These are phyloP conservation scores for Megalurothrips usitatus DNA, from an alignment of 2,888 invertebrate species.

Conservation along the genomic window DNA sequence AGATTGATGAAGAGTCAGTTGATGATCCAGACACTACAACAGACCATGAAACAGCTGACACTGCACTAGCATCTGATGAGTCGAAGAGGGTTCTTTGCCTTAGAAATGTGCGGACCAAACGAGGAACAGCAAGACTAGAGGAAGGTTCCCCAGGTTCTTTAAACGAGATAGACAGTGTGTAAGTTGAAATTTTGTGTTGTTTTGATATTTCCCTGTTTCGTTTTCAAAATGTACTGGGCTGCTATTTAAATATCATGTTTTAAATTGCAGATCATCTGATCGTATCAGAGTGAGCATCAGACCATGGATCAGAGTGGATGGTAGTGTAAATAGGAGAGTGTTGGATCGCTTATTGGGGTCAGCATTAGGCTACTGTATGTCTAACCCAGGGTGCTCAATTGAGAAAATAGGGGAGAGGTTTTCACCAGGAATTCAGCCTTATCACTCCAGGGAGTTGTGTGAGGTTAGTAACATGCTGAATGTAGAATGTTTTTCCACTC, in stretches of 20 bases:
- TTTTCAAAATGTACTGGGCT: too few species aligned
- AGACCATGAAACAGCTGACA: neutral
- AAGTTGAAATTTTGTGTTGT: neutral
- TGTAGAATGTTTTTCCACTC: too few species aligned
- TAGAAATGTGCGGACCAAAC: neutral
- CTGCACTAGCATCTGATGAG: neutral
- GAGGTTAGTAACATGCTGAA: slow-evolving; percentile 50
- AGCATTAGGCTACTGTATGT: slow-evolving; percentile 60
- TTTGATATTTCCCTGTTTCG: neutral
- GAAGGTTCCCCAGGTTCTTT: neutral
- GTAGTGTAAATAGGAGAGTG: slow-evolving; percentile 61
- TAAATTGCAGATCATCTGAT: too few species aligned
- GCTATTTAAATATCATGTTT: too few species aligned
- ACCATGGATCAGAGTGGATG: slow-evolving; percentile 74
- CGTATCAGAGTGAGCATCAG: slow-evolving; percentile 47
- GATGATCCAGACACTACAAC: neutral
- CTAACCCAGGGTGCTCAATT: slow-evolving; percentile 56
- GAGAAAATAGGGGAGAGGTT: slow-evolving; percentile 56
- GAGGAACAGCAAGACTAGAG: neutral
- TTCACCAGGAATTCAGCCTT: slow-evolving; percentile 60
- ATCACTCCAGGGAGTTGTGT: slow-evolving; percentile 57
- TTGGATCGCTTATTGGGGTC: slow-evolving; percentile 65
- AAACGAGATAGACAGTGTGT: neutral
- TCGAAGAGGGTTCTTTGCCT: neutral
- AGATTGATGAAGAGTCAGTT: neutral